A percentile compares a stretch with the other conserved stretches of the same genome.
phyloP scores from a whole-genome alignment of 2,888 invertebrate species.

The Ditula angustiorana region DNA sequence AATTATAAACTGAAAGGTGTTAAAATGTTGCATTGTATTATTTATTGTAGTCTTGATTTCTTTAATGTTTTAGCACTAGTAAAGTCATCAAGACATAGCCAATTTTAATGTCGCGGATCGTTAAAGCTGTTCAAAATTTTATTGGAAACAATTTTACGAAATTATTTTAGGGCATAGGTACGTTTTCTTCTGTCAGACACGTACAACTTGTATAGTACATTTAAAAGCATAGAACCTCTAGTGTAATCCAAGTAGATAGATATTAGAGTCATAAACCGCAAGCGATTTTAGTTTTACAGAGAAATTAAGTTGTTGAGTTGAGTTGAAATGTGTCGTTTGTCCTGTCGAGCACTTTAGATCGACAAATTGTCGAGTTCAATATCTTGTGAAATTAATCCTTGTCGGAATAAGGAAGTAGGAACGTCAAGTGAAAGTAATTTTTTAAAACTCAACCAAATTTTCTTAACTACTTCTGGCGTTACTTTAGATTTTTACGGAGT shows the following conservation, averaged over 20 bases:
- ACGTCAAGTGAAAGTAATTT: no score
- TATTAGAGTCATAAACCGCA: background rate
- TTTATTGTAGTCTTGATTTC: no score
- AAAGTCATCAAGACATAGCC: no score
- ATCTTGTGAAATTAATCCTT: slow-evolving; percentile 12
- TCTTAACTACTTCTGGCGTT: no score
- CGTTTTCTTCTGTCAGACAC: background rate
- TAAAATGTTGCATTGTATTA: no score
- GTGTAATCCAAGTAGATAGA: background rate
- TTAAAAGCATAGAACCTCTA: background rate
- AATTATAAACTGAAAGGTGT: no score
- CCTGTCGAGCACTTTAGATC: slow-evolving; percentile 9
- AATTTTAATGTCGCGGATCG: no score
- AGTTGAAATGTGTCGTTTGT: background rate
- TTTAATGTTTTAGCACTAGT: no score
- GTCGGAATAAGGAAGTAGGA: slow-evolving; percentile 2
- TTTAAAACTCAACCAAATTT: no score
- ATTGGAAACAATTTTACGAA: no score
- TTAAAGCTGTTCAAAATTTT: no score
- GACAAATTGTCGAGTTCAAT: slow-evolving; percentile 15
- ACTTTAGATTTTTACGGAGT: background rate
- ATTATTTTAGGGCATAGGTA: no score
- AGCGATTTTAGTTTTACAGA: slow-evolving; percentile 3
- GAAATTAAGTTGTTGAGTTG: slow-evolving; percentile 15
- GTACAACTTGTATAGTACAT: background rate